Evolutionary conservation across 2,888 invertebrate genomes (phyloP), one percentile per base, ranked within the genome.

Genomic region (Andrena marginata): DNA sequence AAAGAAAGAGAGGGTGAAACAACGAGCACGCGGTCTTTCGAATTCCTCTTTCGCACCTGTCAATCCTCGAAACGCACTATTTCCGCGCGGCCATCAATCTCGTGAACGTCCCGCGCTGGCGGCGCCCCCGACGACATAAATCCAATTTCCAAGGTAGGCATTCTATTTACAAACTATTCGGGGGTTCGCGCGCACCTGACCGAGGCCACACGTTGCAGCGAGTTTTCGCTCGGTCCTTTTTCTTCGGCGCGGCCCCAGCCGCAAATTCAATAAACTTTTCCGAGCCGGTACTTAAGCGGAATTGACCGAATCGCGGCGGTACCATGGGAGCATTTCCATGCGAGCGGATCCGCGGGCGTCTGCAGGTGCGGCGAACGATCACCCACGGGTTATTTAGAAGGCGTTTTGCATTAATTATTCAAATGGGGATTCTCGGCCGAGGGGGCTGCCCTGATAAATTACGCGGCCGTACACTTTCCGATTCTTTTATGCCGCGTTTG

Each of bases 361-460:
- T 91, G 90, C 93, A 92, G 91, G 91, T 93, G 93, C 91, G 85
- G 80, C 87, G 86, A 92, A 93, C 91, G 91, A 90, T 90, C 89
- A 82, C 85, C 85, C 83, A 29, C 88, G 85, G 90, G 89, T 92
- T 93, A 93, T 93, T 93, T 93, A 92, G 90, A 91, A 91, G 90
- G 90, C 89, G 89, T 92, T 93, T 92, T 93, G 93, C 93, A 93
- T 93, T 93, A 93, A 93, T 93, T 93, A 93, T 93, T 92, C 90
- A 93, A 93, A 93, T 92, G 89, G 59, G 68, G 91, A 90, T 70
- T 70, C 79, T 49, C 70, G 80, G 20, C 49, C 80, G 64, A 29
- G 16, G 49, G 13, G 20, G 35, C 29, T 23, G 23, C 31, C 23
- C 70, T 59, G 70, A 80, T 80, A 79, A 80, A 79, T 80, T 64